Conservation (phyloP, 2,888 invertebrate genomes). For the Parapristionchus giblindavisi region DNA sequence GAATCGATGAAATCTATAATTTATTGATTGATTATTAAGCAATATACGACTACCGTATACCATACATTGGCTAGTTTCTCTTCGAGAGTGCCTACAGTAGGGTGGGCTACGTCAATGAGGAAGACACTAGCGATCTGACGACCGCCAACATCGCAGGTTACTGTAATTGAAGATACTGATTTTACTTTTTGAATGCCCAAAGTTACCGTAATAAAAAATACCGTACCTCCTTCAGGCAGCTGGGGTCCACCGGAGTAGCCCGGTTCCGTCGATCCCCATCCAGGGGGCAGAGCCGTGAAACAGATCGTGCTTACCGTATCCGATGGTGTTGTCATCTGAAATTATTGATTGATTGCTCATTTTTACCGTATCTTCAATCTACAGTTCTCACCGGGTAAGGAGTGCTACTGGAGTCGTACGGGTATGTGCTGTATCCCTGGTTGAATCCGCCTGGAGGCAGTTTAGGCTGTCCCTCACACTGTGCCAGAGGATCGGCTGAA, state of each 20-base stretch:
- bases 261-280: neutral
- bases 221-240: conserved; percentile 28
- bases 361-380: neutral
- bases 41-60: neutral
- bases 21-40: neutral
- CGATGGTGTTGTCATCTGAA: neutral
- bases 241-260: too few species aligned
- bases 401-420: neutral
- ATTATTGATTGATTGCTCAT: neutral
- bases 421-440: neutral
- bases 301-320: conserved; percentile 11
- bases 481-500: conserved; percentile 25
- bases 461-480: conserved; percentile 33
- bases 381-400: neutral
- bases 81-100: conserved; percentile 22
- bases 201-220: too few species aligned
- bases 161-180: neutral
- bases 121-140: conserved; percentile 18
- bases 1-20: neutral
- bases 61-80: conserved; percentile 32
- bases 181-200: neutral
- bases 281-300: conserved; percentile 12
- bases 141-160: conserved; percentile 25
- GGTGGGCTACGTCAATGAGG: conserved; percentile 32
- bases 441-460: conserved; percentile 5